Evolutionary conservation across 1,140 invertebrate genomes (phyloP), one percentile per base, ranked within the genome.

Genomic region (Sarcophaga bullata): DNA sequence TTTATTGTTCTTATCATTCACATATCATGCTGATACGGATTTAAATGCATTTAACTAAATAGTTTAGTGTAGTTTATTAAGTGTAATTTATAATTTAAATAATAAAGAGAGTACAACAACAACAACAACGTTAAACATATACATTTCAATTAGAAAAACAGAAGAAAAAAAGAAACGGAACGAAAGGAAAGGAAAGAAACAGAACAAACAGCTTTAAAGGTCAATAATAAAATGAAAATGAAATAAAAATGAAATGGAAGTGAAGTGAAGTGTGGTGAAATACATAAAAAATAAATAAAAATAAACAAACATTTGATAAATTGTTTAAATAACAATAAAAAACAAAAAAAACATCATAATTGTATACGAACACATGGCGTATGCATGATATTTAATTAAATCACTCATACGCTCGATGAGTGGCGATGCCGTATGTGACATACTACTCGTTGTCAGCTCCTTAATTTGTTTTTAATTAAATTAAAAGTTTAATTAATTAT

Each of bases 21-120:
- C 25, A 37, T 37, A 37, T 37, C 25, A 37, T 17, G 19, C 17
- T 68, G 15, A 13, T 58, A 8, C 13, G n/a, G 6, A 8, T 17
- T 68, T 68, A 68, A 68, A 68, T 68, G 17, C 62, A 68, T 68
- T 68, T 68, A 68, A 58, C 54, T 58, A 58, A 68, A 68, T 68
- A 68, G 62, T 68, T 68, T 25, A 68, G 62, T 68, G 17, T 68
- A 68, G 62, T 68, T 68, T 68, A 68, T 68, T 68, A 68, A 68
- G 62, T 68, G 62, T 25, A 68, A 68, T 68, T 68, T 68, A 68
- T 37, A 37, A 37, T 37, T 37, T 37, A 52, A 68, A 68, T 68
- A 68, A 19, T 68, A 25, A 52, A 25, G 17, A 25, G 1, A 37
- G 25, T 37, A 37, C 25, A 62, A 68, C 50, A 10, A 52, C 62